Conservation (phyloP, 2,797 vertebrate species). For the Aselliscus stoliczkanus region DNA sequence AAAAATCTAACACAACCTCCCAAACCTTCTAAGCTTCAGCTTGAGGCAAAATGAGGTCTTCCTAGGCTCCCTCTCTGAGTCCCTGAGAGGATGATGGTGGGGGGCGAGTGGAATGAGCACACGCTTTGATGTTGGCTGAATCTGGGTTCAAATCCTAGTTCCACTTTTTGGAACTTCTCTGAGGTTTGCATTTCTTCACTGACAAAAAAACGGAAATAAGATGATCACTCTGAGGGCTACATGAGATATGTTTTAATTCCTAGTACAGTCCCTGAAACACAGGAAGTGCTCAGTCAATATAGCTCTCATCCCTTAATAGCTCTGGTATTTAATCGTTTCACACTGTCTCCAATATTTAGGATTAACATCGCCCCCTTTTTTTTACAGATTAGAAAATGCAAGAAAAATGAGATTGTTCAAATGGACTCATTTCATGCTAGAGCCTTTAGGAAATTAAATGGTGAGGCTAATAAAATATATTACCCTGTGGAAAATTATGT, state of each 20-base stretch:
- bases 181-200: neutral
- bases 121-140: neutral
- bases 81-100: neutral
- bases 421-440: neutral
- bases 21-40: neutral
- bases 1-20: neutral
- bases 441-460: neutral
- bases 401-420: neutral
- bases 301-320: neutral
- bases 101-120: neutral
- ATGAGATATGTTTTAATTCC: neutral
- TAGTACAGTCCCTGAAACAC: neutral
- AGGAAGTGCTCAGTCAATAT: neutral
- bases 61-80: neutral
- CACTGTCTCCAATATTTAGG: neutral
- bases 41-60: neutral
- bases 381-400: slow-evolving; percentile 7
- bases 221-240: neutral
- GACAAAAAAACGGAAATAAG: neutral
- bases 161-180: neutral
- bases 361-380: neutral
- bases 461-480: neutral
- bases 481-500: neutral
- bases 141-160: neutral
- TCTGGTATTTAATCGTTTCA: neutral